These are phyloP conservation scores for Siniperca scherzeri DNA, from an alignment of 2,797 vertebrate species.

Conservation along the genomic window DNA sequence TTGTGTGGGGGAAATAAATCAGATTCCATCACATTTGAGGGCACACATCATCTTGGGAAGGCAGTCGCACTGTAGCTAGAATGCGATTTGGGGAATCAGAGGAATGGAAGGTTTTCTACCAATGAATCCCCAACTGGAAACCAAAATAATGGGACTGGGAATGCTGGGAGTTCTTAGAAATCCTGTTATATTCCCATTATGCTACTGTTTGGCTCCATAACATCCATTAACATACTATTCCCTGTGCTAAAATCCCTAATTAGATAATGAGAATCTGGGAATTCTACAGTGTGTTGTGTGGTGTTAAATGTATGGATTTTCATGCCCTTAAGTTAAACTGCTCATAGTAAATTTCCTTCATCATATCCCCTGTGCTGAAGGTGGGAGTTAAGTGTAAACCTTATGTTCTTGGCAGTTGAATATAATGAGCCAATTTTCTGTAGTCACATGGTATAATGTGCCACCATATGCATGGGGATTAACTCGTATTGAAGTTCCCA, in stretches of 20 bases:
- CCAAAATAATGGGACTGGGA: slow-evolving; percentile 12
- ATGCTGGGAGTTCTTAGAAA: slow-evolving; percentile 16
- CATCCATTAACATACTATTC: slow-evolving; percentile 40
- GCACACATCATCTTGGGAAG: slow-evolving; percentile 34
- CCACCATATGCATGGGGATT: slow-evolving; percentile 47
- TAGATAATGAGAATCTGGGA: slow-evolving; percentile 13
- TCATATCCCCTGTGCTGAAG: slow-evolving; percentile 35
- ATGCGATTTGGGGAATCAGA: slow-evolving; percentile 36
- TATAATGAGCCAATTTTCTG: slow-evolving; percentile 47
- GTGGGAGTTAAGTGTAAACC: slow-evolving; percentile 40
- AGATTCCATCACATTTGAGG: slow-evolving; percentile 58
- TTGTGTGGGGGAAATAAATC: slow-evolving; percentile 56
- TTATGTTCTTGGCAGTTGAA: slow-evolving; percentile 40
- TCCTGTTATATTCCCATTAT: slow-evolving; percentile 13
- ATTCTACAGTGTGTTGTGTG: neutral
- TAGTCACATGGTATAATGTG: slow-evolving; percentile 32
- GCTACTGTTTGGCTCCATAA: neutral
- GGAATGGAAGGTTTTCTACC: slow-evolving; percentile 13
- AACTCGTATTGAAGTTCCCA: slow-evolving; percentile 20
- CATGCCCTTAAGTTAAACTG: slow-evolving; percentile 37
- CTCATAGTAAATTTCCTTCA: slow-evolving; percentile 26
- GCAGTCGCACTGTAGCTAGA: neutral
- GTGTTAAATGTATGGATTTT: slow-evolving; percentile 1
- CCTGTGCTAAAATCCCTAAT: slow-evolving; percentile 5
- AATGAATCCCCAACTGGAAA: slow-evolving; percentile 2